Evolutionary conservation across 2,888 invertebrate genomes (phyloP), one percentile per base, ranked within the genome.

Genomic region (Nomada goodeniana): DNA sequence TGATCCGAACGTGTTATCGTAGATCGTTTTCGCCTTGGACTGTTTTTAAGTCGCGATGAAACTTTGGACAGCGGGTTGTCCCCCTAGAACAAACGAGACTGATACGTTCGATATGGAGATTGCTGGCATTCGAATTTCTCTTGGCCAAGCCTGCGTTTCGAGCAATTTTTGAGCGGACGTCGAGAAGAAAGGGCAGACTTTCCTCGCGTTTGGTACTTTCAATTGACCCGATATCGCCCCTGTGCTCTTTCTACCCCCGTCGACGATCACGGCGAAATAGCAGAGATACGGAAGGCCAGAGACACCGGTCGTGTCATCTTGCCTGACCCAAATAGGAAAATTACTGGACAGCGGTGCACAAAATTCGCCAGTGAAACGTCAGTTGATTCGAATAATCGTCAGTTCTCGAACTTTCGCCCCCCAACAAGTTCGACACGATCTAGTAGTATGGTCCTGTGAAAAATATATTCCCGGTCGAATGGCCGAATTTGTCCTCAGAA

Each of bases 311-410:
- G 80, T 73, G 84, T 82, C 80, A 82, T 82, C 77, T 80, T 69
- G 67, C 50, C 75, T 59, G 82, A 85, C 80, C 79, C 65, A 75
- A 84, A 84, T 84, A 70, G 80, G 76, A 84, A 84, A 75, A 84
- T 85, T 80, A 76, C 72, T 70, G 80, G 75, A 77, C 79, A 71
- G 72, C 65, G 50, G 68, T 52, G 70, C 36, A 52, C 73, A 79
- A 74, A 76, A 75, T 76, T 68, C 53, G 26, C 10, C 74, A 77
- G 23, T 59, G 70, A 75, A 84, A 82, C 47, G 82, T 80, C 74
- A 53, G 57, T 18, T 64, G 73, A 69, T 72, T 78, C 84, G 79
- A 74, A 73, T 82, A 80, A 84, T 80, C 74, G 72, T 20, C 72
- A 36, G 53, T 59, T 73, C 64, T 57, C 23, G 13, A n/a, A 20